Evolutionary conservation across 2,888 invertebrate genomes (phyloP).

Genomic region (Argyra leucocephala): DNA sequence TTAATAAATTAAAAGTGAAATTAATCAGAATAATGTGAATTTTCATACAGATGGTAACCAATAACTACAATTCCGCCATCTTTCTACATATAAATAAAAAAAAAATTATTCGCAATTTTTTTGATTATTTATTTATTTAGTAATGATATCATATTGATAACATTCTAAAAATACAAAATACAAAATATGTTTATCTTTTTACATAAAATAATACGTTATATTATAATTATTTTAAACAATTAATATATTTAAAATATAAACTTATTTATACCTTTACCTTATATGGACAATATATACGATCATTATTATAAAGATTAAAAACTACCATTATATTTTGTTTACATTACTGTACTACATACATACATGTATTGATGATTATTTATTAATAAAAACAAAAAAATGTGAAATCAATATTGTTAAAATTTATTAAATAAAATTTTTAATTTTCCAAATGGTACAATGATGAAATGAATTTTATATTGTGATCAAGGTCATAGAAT

Average conservation of each 20-base stretch:
- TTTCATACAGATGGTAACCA: background rate
- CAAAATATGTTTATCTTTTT: background rate
- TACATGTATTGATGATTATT: no score
- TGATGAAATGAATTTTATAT: no score
- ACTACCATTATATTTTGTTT: no score
- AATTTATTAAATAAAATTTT: no score
- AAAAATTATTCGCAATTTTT: background rate
- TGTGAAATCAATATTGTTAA: background rate
- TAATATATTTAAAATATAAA: background rate
- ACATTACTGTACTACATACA: no score
- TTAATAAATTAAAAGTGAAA: background rate
- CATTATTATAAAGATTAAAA: no score
- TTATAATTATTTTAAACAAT: no score
- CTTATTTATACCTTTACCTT: background rate
- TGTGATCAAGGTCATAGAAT: background rate
- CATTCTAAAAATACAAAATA: background rate
- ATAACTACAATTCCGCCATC: background rate
- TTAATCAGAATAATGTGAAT: background rate
- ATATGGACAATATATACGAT: background rate
- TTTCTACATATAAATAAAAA: background rate
- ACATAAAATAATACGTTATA: no score
- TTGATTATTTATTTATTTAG: background rate
- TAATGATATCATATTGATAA: background rate
- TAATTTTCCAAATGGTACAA: no score
- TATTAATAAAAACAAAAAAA: background rate